Conservation (phyloP, 1,140 invertebrate genomes). For the Chrysomallon squamiferum region DNA sequence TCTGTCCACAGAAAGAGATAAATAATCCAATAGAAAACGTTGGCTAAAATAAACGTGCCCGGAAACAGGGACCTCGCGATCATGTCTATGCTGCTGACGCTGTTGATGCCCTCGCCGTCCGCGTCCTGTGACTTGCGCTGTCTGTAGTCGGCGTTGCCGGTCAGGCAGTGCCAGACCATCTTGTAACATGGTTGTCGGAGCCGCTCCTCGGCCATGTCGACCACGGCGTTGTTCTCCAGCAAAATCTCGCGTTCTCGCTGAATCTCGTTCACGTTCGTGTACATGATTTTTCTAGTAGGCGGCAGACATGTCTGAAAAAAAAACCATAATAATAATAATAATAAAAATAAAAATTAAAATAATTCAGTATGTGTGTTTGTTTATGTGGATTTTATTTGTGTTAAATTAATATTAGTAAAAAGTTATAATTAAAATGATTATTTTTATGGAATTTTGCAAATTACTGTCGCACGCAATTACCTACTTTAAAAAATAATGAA, state of each 20-base stretch:
- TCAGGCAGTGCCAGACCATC: slow-evolving; percentile 46
- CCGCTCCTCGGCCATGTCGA: slow-evolving; percentile 7
- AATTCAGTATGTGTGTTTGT: background rate
- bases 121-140: slow-evolving; percentile 29
- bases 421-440: too few relatives aligned
- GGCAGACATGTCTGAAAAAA: background rate
- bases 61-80: slow-evolving; percentile 66
- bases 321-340: background rate
- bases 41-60: slow-evolving; percentile 64
- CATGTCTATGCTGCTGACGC: slow-evolving; percentile 66
- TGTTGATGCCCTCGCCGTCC: slow-evolving; percentile 42
- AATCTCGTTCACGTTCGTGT: slow-evolving; percentile 6
- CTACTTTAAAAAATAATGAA: too few relatives aligned
- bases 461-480: too few relatives aligned
- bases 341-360: background rate
- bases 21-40: slow-evolving; percentile 67
- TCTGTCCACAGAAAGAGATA: slow-evolving; percentile 43
- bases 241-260: slow-evolving; percentile 15
- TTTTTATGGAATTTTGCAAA: too few relatives aligned
- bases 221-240: slow-evolving; percentile 10
- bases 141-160: slow-evolving; percentile 54
- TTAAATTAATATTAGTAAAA: too few relatives aligned
- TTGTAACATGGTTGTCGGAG: slow-evolving; percentile 9
- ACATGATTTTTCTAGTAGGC: background rate
- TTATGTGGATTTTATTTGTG: background rate